Base-by-base conservation (phyloP, 2,113 vertebrate species). In the Grantiella picta region DNA sequence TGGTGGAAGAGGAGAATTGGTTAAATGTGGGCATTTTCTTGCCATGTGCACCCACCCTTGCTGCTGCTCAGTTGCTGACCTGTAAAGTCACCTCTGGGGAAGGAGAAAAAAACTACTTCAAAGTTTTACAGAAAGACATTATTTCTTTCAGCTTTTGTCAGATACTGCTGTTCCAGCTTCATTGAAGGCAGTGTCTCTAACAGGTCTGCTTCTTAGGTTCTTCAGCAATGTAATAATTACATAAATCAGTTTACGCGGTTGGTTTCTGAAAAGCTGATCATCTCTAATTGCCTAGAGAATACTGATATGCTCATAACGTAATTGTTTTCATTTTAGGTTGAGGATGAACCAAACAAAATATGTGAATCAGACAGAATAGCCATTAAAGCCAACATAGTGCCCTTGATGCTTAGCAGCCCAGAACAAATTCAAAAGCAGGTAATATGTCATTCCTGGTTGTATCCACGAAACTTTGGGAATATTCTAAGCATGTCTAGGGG, bases 351-450 rank as follows among this genome's bases (percentile, higher is more conserved):
- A 17, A 99, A 99, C 93, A 99, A 99, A 98, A 99, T 99, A 50
- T 99, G 99, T 20, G 99, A 99, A 81, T 63, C 97, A 0, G 99
- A 99, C 93, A 98, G 99, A 85, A 98, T 98, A 65, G 98, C 99
- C 22, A 99, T 99, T 96, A 99, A 99, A 98, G 99, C 98, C 88
- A 99, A 99, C 95, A 99, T 99, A 89, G 98, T 99, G n/a, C 99
- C 99, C 97, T 95, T 99, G 97, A 99, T 99, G 99, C 98, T 99
- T 17, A 99, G 99, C 97, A 99, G 99, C 94, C 99, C 99, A 6
- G 99, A 99, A 91, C 99, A 99, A 96, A 99, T 99, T 94, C 99
- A 99, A 53, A 99, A 99, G 94, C 99, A 99, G 99, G 99, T 99
- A 97, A 76, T 11, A 3, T 10, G 22, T 45, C 33, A 11, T 82